phyloP scores from a whole-genome alignment of 2,888 invertebrate genomes.

The Frankliniella intonsa region DNA sequence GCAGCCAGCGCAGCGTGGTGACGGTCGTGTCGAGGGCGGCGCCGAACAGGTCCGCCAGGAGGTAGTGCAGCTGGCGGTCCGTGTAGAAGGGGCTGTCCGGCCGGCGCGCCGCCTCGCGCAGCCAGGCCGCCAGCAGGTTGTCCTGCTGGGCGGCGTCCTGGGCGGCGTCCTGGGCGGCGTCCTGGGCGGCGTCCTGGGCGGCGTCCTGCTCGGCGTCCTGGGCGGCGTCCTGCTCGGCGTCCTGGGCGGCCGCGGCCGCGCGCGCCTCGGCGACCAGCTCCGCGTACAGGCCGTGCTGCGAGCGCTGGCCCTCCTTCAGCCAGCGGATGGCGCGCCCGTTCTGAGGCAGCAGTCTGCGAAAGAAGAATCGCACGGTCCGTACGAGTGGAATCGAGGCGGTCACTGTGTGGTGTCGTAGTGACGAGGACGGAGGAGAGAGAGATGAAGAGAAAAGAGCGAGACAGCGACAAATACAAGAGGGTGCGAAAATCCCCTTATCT shows the following conservation, averaged over 20 bases:
- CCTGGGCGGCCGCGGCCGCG: not conserved
- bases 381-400: not conserved
- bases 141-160: constrained; percentile 64
- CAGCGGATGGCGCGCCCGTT: not conserved
- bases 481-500: too few relatives aligned
- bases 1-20: constrained; percentile 74
- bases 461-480: not conserved
- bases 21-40: constrained; percentile 82
- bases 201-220: not conserved
- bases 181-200: constrained; percentile 16
- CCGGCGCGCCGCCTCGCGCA: constrained; percentile 57
- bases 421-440: not conserved
- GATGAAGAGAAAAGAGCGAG: not conserved
- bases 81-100: constrained; percentile 52
- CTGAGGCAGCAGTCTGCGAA: not conserved
- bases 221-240: not conserved
- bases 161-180: constrained; percentile 47
- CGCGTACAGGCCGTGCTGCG: constrained; percentile 20
- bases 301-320: constrained; percentile 18
- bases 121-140: constrained; percentile 73
- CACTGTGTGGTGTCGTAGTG: not conserved
- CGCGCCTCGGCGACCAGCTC: not conserved
- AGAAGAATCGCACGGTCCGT: not conserved
- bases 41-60: constrained; percentile 78
- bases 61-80: constrained; percentile 64